Conservation (phyloP, 2,888 invertebrate species). For the Macropis europaea region DNA sequence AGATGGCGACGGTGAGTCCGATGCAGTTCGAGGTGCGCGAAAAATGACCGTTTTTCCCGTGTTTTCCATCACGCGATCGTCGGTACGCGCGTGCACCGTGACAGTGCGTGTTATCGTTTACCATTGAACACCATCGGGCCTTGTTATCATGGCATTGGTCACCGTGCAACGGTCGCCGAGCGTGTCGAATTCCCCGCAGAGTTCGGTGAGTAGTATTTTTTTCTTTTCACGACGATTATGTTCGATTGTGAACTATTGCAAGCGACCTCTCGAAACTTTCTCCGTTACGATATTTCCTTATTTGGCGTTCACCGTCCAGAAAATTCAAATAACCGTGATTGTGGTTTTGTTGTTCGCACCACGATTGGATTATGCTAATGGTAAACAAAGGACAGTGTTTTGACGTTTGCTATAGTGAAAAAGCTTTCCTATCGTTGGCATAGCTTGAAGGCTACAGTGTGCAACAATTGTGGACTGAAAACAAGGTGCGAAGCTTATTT, state of each 20-base stretch:
- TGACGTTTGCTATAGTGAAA: no score
- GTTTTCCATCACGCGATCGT: conserved; percentile 71
- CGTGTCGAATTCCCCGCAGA: conserved; percentile 85
- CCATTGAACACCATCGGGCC: conserved; percentile 69
- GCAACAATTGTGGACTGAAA: no score
- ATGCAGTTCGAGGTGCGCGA: conserved; percentile 76
- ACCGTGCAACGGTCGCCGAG: conserved; percentile 88
- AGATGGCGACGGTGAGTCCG: conserved; percentile 78
- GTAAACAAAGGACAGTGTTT: no score
- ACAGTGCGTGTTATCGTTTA: conserved; percentile 72
- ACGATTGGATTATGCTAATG: no score
- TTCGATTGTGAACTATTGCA: no score
- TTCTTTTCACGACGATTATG: conserved; percentile 15
- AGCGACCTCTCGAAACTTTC: neutral
- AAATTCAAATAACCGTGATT: no score
- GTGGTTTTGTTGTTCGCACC: no score
- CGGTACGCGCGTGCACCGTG: conserved; percentile 68
- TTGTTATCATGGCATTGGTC: conserved; percentile 84
- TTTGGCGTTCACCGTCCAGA: no score
- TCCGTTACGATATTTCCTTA: no score
- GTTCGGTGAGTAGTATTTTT: conserved; percentile 81
- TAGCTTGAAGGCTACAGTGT: no score
- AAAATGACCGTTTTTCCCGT: conserved; percentile 75
- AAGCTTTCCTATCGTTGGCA: no score
- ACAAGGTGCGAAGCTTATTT: no score